A percentile compares a stretch with the other conserved stretches of the same genome.
Conservation (phyloP, 2,888 invertebrate genomes). For the Tipula vernalis region DNA sequence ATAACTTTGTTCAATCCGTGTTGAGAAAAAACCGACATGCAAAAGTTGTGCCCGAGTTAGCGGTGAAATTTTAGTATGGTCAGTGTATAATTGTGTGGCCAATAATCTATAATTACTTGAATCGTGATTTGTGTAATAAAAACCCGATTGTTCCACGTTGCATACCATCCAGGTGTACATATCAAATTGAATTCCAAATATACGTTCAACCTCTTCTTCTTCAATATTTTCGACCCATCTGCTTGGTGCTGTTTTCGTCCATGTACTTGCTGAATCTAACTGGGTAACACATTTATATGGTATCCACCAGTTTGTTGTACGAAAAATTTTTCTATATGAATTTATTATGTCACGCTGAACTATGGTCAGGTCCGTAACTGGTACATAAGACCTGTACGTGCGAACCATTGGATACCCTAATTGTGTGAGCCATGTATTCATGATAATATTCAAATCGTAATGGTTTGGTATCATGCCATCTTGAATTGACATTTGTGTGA, state of each 20-base stretch:
- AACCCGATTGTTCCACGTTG: not conserved
- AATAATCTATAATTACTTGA: not conserved
- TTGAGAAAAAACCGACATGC: not conserved
- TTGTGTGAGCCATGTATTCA: not conserved
- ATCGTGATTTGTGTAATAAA: not conserved
- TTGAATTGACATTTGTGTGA: not conserved
- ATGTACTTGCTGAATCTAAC: not conserved
- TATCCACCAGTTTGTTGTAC: not conserved
- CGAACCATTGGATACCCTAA: not conserved
- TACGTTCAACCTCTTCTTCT: not conserved
- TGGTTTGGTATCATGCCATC: not conserved
- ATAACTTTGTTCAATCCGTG: not conserved
- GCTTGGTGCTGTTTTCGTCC: not conserved
- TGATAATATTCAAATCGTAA: not conserved
- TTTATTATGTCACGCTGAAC: not conserved
- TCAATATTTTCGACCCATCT: not conserved
- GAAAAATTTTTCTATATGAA: not conserved
- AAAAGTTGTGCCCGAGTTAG: not conserved
- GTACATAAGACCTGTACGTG: not conserved
- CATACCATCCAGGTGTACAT: not conserved
- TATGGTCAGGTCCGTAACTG: not conserved
- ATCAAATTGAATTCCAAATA: not conserved
- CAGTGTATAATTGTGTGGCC: not conserved
- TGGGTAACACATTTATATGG: not conserved
- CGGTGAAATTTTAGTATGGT: not conserved